Conservation (phyloP, 2,888 invertebrate species). For the Heliconius ismenius region DNA sequence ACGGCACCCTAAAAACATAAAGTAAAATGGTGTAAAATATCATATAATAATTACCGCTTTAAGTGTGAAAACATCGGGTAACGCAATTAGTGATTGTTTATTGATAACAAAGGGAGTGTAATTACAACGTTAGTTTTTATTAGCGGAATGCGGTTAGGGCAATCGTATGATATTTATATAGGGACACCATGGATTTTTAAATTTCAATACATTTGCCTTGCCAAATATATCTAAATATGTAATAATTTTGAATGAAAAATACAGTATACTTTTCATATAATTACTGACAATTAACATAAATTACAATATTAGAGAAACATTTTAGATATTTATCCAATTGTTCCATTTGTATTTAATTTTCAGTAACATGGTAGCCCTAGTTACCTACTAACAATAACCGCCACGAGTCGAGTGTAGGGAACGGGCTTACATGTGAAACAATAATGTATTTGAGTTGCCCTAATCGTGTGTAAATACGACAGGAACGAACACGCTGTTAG, state of each 20-base stretch:
- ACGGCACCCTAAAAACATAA: neutral
- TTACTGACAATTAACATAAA: neutral
- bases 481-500: slow-evolving; percentile 42
- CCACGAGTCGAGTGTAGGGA: slow-evolving; percentile 44
- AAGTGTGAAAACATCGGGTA: slow-evolving; percentile 41
- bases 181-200: neutral
- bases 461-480: slow-evolving; percentile 46
- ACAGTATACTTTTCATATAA: neutral
- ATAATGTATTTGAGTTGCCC: slow-evolving; percentile 45
- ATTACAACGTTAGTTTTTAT: slow-evolving; percentile 47
- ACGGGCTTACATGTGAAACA: slow-evolving; percentile 43
- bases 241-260: neutral
- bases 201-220: neutral
- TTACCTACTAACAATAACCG: slow-evolving; percentile 42
- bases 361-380: slow-evolving; percentile 24
- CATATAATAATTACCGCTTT: slow-evolving; percentile 32
- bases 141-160: slow-evolving; percentile 44
- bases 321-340: neutral
- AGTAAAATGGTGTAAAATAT: slow-evolving; percentile 23
- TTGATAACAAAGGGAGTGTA: slow-evolving; percentile 45
- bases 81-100: slow-evolving; percentile 42
- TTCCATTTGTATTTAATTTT: neutral
- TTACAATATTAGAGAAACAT: neutral
- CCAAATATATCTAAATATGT: neutral
- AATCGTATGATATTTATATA: slow-evolving; percentile 37